phyloP scores from a whole-genome alignment of 2,113 vertebrate genomes.

The Forbesichthys agassizii region DNA sequence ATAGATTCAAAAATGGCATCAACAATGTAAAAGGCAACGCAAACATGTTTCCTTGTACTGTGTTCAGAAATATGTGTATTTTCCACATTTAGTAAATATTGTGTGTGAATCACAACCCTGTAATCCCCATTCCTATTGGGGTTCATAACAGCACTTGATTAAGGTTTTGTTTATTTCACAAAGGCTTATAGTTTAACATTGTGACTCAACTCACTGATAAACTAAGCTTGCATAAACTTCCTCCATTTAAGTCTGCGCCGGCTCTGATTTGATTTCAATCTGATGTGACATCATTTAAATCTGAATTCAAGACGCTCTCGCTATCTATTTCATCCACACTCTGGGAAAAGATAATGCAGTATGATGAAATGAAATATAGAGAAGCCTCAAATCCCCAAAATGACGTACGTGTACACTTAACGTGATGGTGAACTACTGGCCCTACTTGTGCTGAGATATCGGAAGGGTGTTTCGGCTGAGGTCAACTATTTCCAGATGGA shows the following conservation, averaged over 20 bases:
- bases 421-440: constrained; percentile 20
- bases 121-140: too few species aligned
- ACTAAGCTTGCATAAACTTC: constrained; percentile 39
- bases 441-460: constrained; percentile 4
- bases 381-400: constrained; percentile 29
- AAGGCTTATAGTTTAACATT: background rate
- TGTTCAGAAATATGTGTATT: too few species aligned
- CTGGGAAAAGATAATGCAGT: constrained; percentile 43
- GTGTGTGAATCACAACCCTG: too few species aligned
- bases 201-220: constrained; percentile 19
- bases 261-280: constrained; percentile 50
- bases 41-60: too few species aligned
- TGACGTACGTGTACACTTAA: constrained; percentile 37
- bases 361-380: constrained; percentile 59
- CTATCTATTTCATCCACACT: constrained; percentile 45
- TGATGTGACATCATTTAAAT: constrained; percentile 50
- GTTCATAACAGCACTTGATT: too few species aligned
- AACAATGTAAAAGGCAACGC: too few species aligned
- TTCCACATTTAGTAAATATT: too few species aligned
- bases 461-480: constrained; percentile 4
- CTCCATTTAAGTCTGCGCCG: constrained; percentile 40
- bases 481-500: constrained; percentile 33
- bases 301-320: constrained; percentile 65
- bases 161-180: too few species aligned
- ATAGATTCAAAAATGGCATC: too few species aligned